Evolutionary conservation across 1,140 invertebrate species (phyloP), one percentile per base, ranked within the genome.

Genomic region (Teleopsis dalmanni): DNA sequence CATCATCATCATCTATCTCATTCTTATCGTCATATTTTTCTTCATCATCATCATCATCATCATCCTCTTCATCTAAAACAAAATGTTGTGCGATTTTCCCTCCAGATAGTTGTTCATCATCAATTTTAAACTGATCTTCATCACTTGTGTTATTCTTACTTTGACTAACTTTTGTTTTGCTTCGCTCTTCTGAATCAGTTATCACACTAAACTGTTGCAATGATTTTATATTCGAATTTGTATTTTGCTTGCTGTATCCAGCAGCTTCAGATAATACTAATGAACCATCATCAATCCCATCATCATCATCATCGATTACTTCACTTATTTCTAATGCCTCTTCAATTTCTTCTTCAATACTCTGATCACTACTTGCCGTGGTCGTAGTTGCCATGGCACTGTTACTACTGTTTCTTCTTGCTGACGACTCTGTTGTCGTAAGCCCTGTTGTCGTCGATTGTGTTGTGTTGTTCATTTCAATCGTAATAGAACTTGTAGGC

Each of bases 271-370:
- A 56, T 7, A 59, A 47, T 55, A 59, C 16, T 55, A 48, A 14
- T 50, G 38, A 29, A 27, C 11, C 25, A 10, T 9, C 41, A 19
- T 16, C 47, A 1, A 19, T n/a, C 29, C 25, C 44, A 3, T 55
- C 33, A 27, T 19, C 11, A 4, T 6, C 35, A 25, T 45, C 51
- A 16, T 62, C 56, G 31, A 63, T 18, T 11, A 31, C 63, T 37
- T 65, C 59, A 42, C 60, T 68, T 8, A 62, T 50, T 36, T 63
- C 65, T 31, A 68, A 60, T 25, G 62, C 65, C 37, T 68, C 65
- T 43, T 68, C 65, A 25, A 68, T 68, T 19, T 68, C 65, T 45
- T 68, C 65, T 45, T 68, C 65, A n/a, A 68, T 68, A 46, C 65
- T 68, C 25, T 48, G 45, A 5, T 49, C 26, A 4, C 31, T 34